Base-by-base conservation (phyloP, 1,140 invertebrate species). In the Drosophila melanica region DNA sequence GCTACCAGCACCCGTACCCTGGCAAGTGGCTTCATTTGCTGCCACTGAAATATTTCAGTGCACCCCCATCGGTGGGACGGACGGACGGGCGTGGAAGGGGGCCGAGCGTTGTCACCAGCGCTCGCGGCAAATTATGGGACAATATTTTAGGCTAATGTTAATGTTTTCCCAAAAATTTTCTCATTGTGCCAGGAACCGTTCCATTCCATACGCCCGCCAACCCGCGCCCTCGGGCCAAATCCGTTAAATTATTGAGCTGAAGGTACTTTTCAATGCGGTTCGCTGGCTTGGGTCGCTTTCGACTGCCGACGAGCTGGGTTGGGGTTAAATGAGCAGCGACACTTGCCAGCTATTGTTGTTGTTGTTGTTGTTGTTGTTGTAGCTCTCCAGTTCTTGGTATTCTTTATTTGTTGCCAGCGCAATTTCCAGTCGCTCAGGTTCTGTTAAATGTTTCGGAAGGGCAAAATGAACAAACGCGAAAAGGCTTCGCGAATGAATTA, bases 81-180 rank as follows among this genome's bases (percentile, higher is more conserved):
- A 23, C 20, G 20, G 20, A 23, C 44, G 50, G 41, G 27, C 42
- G 30, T 37, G 48, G 35, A 8, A 9, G 10, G 47, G 39, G 37
- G 10, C 23, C 9, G 35, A 48, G 79, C 75, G 81, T 87, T 87
- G 82, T 89, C 84, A 87, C 75, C 84, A 81, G 74, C 75, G 86
- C 87, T 84, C 69, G 87, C 81, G 87, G 87, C 87, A 90, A 90
- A 90, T 90, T 90, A 90, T 90, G 87, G 87, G 79, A 90, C 82
- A 90, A 90, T 90, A 90, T 90, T 90, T 90, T 90, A 90, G 79
- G 87, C 87, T 90, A 90, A 90, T 90, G 87, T 90, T 90, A 90
- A 90, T 90, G 87, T 90, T 90, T 90, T 89, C 84, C 84, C 84
- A 89, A 89, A 89, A 89, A 89, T 89, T 48, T 89, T 89, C 84